Evolutionary conservation across 2,797 vertebrate genomes (phyloP), one percentile per base, ranked within the genome.

Genomic region (Ctenosaura bakeri): DNA sequence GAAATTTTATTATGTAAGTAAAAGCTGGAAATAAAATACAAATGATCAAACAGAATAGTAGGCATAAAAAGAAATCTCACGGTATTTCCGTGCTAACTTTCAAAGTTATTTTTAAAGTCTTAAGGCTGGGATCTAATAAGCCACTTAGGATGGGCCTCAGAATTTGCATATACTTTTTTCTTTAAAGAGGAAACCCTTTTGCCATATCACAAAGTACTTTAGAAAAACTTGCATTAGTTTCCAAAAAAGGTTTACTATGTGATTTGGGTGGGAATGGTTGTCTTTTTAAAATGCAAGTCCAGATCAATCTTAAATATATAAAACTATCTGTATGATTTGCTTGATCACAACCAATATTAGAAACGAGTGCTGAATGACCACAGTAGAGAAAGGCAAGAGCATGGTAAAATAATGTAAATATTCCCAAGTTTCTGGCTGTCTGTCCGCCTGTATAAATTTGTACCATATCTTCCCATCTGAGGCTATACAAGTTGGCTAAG

Each of bases 21-120:
- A 46, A 73, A n/a, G 29, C 71, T 38, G 42, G 13, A 20, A 84
- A 79, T 32, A 83, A 94, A 64, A 89, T 88, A 20, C 38, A 89
- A 87, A 46, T 64, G n/a, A 54, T 35, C 0, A 59, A 50, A 56
- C 50, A 69, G 66, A 87, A 54, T 13, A 14, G 20, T 6, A 1
- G 6, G 22, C 4, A 22, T 59, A 6, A 59, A 82, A 10, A 0
- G 0, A 54, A 54, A 89, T 52, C 59, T 18, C 81, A 0, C 32
- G 0, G 26, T 20, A 13, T n/a, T 71, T 54, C 12, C 42, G 1
- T 4, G 32, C 13, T 42, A 77, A 62, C 20, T 78, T 8, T 50
- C 14, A 64, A 89, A 83, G 54, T 83, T 83, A 42, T 83, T 83
- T 22, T 62, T 38, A n/a, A 85, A 71, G 16, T 42, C 42, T 85